phyloP scores from a whole-genome alignment of 2,113 vertebrate species.

The Psittacula cyanocephala region DNA sequence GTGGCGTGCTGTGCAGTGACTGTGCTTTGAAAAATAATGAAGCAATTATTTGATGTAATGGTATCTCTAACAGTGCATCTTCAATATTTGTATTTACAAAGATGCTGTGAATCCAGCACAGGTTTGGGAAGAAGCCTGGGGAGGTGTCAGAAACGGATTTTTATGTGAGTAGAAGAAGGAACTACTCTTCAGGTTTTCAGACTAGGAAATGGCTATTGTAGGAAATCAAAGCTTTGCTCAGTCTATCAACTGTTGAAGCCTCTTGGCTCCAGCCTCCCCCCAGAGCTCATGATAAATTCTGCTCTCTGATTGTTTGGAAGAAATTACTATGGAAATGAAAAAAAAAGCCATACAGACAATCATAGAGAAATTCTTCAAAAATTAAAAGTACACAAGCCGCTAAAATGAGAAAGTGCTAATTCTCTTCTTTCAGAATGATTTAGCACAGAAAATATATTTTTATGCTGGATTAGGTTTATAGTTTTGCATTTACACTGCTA shows the following conservation, averaged over 20 bases:
- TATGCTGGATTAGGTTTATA: background rate
- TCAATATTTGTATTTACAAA: background rate
- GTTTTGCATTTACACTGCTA: background rate
- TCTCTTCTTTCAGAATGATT: background rate
- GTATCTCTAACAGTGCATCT: background rate
- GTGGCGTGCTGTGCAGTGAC: background rate
- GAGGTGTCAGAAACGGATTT: background rate
- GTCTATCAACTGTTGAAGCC: background rate
- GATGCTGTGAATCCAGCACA: background rate
- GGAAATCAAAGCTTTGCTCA: background rate
- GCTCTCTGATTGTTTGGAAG: background rate
- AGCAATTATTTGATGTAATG: background rate
- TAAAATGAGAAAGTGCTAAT: background rate
- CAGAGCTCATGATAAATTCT: background rate
- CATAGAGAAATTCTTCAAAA: background rate
- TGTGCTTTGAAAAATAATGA: background rate
- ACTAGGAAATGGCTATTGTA: background rate
- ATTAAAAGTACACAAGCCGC: background rate
- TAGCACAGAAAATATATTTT: background rate
- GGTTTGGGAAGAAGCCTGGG: background rate
- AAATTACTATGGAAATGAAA: background rate
- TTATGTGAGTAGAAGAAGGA: background rate
- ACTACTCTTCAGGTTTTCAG: background rate
- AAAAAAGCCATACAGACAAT: background rate
- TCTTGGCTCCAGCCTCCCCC: background rate